Evolutionary conservation across 2,888 invertebrate genomes (phyloP).

Genomic region (Cantharis nigra): DNA sequence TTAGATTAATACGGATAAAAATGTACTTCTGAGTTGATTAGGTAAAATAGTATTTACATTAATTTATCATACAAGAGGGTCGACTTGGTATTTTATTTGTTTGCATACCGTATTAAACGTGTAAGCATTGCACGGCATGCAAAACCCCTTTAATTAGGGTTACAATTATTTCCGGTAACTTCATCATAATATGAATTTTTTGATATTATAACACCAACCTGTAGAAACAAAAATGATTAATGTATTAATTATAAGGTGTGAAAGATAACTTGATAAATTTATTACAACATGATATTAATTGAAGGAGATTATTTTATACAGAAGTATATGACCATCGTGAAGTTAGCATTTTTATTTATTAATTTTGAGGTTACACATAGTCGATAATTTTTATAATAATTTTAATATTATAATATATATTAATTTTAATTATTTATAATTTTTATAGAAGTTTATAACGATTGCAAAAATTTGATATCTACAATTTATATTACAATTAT

Average conservation of each 20-base stretch:
- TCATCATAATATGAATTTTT: constrained; percentile 14
- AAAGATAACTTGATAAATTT: background rate
- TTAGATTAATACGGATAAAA: background rate
- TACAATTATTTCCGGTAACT: constrained; percentile 22
- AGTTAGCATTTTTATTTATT: background rate
- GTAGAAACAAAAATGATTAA: background rate
- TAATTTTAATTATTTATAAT: too few relatives aligned
- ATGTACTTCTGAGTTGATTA: constrained; percentile 6
- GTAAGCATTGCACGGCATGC: constrained; percentile 39
- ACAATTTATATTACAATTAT: too few relatives aligned
- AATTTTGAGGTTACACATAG: background rate
- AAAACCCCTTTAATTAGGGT: constrained; percentile 30
- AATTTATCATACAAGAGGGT: constrained; percentile 15
- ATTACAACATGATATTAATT: background rate
- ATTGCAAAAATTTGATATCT: too few relatives aligned
- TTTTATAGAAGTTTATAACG: too few relatives aligned
- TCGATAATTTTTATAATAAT: too few relatives aligned
- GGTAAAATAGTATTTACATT: constrained; percentile 31
- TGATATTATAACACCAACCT: background rate
- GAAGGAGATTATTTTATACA: background rate
- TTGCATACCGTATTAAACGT: constrained; percentile 40
- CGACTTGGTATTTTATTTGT: constrained; percentile 26
- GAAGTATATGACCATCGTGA: background rate
- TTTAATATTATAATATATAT: too few relatives aligned
- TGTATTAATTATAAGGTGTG: background rate